phyloP scores from a whole-genome alignment of 2,888 invertebrate species.

The Yponomeuta plumbellus region DNA sequence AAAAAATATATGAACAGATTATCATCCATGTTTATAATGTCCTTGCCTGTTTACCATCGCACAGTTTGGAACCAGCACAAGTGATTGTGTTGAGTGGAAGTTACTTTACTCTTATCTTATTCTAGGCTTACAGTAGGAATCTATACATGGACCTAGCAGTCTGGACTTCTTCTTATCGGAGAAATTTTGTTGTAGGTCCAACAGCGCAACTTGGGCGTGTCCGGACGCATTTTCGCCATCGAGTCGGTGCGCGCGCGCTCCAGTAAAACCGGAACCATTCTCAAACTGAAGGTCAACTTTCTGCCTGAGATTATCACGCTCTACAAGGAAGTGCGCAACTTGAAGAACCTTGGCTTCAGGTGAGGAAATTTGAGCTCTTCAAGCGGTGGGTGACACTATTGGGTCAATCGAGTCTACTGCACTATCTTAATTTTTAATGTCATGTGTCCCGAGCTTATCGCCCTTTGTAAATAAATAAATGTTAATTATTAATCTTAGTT shows the following conservation, averaged over 20 bases:
- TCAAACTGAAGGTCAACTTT: slow-evolving; percentile 95
- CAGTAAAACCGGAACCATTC: slow-evolving; percentile 87
- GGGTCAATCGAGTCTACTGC: background rate
- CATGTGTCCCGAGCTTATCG: no score
- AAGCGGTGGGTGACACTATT: background rate
- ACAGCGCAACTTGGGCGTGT: slow-evolving; percentile 94
- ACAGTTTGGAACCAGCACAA: no score
- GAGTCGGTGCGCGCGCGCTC: slow-evolving; percentile 87
- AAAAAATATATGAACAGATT: no score
- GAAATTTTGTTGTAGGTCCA: slow-evolving; percentile 77
- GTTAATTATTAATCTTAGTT: no score
- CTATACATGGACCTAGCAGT: no score
- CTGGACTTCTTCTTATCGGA: background rate
- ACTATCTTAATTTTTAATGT: no score
- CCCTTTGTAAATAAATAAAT: no score
- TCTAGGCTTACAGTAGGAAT: no score
- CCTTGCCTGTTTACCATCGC: no score
- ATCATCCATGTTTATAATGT: no score
- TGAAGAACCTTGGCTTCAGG: slow-evolving; percentile 95
- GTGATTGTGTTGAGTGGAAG: no score
- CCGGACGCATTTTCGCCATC: slow-evolving; percentile 95
- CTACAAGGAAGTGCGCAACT: slow-evolving; percentile 97
- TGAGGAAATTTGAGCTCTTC: slow-evolving; percentile 29
- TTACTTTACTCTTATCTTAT: no score
- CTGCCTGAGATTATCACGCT: slow-evolving; percentile 98